Evolutionary conservation across 2,888 invertebrate genomes (phyloP), one percentile per base, ranked within the genome.

Genomic region (Chloroclystis v-ata): DNA sequence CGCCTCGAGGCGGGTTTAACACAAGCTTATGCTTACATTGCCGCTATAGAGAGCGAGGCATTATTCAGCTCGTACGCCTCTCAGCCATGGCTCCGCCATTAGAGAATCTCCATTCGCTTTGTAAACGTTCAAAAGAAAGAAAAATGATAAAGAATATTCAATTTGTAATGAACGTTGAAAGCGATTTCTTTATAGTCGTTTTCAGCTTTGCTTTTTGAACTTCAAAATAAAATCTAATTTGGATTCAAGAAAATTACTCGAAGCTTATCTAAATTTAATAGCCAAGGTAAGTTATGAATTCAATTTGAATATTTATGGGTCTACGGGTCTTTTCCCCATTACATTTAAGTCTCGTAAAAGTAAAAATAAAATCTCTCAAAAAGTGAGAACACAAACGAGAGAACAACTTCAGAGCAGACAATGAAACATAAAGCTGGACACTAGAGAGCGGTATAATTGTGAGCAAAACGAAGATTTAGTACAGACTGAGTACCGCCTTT

Each of bases 401-500:
- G 42, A 42, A 26, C 20, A 38, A 10, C 33, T 9, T 41, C 37
- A 11, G 59, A 57, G 55, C 35, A 61, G 69, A 72, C 76, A 72
- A 66, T 73, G 73, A 71, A 76, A 76, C 71, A 73, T 69, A 78
- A 35, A 72, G 72, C 70, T 61, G 61, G 65, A 65, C 67, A 58
- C 57, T 57, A 55, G 59, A 67, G 69, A 65, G 62, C 61, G 62
- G 71, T 71, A 75, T 76, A 75, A 77, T 76, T 75, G 73, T 73
- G 67, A 63, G 65, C 67, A 66, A 68, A 75, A 74, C 67, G 68
- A 71, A 74, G 72, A 78, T 75, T 76, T 75, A 77, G 72, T 54
- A 58, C 56, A 56, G 61, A 50, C 43, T 45, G 45, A 49, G 45
- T 28, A 43, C 39, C 35, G 46, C 38, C 50, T 50, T 49, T 50